Evolutionary conservation across 2,113 vertebrate species (phyloP).

Genomic region (Aleadryas rufinucha): DNA sequence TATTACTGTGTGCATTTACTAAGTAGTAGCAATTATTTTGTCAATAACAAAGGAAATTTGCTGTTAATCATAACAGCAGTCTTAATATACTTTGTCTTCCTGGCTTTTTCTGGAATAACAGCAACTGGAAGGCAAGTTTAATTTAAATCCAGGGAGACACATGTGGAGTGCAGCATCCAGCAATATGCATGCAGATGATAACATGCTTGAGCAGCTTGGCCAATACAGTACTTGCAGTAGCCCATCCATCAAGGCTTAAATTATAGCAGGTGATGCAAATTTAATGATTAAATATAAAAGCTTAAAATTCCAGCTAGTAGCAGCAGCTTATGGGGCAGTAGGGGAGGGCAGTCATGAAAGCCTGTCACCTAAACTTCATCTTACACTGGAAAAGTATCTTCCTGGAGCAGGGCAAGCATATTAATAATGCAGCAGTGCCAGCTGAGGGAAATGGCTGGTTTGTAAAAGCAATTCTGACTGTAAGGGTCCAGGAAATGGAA

Average conservation of each 20-base stretch:
- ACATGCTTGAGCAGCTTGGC: not conserved
- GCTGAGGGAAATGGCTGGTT: constrained; percentile 4
- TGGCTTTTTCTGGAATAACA: not conserved
- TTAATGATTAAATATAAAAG: constrained; percentile 10
- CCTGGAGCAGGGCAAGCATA: not conserved
- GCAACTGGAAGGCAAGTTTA: not conserved
- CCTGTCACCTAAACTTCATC: constrained; percentile 14
- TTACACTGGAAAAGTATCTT: not conserved
- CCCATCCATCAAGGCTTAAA: not conserved
- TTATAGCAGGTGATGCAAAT: constrained; percentile 13
- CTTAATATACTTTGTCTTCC: not conserved
- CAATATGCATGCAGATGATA: not conserved
- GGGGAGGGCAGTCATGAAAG: not conserved
- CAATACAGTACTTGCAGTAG: not conserved
- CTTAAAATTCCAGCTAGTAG: not conserved
- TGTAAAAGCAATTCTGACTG: constrained; percentile 35
- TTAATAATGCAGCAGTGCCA: constrained; percentile 6
- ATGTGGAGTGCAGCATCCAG: not conserved
- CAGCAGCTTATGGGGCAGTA: not conserved
- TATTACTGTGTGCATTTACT: not conserved
- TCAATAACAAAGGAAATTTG: not conserved
- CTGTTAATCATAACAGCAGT: not conserved
- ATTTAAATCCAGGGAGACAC: not conserved
- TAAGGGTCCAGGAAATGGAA: constrained; percentile 34
- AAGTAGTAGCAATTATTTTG: not conserved